Base-by-base conservation (phyloP, 1,140 invertebrate genomes). In the Centruroides sculpturatus region DNA sequence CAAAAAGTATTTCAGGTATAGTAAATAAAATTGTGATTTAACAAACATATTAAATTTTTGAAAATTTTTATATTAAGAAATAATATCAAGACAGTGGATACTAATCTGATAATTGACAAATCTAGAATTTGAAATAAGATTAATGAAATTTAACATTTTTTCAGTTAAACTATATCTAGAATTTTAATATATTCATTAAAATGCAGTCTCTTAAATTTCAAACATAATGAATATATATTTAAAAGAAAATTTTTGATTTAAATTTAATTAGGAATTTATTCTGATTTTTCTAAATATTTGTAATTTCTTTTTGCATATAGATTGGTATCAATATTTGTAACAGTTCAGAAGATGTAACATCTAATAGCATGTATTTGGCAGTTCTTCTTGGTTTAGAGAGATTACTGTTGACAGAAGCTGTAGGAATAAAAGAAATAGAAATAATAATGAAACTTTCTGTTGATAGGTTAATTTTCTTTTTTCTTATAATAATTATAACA, bases 391-490 rank as follows among this genome's bases (percentile, higher is more conserved):
- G 85, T 47, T 75, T 89, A 48, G 86, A 89, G 72, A 75, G 86
- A 60, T 73, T 89, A 13, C 76, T 89, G 47, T 76, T 85, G 55
- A 70, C 76, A 4, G 75, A 76, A 60, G 78, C 79, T 51, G 73
- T 84, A 34, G 71, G 78, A 5, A 75, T 76, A 46, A 77, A 77
- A 61, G 78, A 85, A 55, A 77, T 79, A 48, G 82, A 87, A 69
- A 79, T 83, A 72, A 79, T 89, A 57, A 79, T 85, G 51, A 85
- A 85, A 74, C 75, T 87, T 35, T 81, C 85, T 52, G 78, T 86
- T 52, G 85, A 89, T 65, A 79, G 73, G 74, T 76, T 66, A 59
- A 49, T 48, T 50, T 47, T 35, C 11, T 56, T 4, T 34, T 13
- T 36, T 50, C 5, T 34, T 59, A 13, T 8, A 11, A 10, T 36